Evolutionary conservation across 2,113 vertebrate species (phyloP), one percentile per base, ranked within the genome.

Genomic region (Tenrec ecaudatus): DNA sequence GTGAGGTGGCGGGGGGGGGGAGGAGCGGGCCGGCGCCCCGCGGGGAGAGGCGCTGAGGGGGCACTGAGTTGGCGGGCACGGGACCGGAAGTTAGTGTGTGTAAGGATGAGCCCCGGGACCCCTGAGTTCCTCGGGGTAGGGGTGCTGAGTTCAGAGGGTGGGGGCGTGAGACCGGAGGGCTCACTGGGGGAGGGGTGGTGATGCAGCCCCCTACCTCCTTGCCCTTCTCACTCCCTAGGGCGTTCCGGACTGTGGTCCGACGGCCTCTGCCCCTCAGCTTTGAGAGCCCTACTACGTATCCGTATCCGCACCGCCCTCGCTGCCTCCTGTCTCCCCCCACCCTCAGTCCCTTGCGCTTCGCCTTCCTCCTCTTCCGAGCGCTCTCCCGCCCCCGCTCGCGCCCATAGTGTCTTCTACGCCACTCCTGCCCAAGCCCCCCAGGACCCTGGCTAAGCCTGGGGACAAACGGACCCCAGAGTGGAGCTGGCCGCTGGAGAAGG

Each of bases 1-100:
- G 99, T 99, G 98, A 99, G 98, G 43, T 47, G 43, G 98, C 90
- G 38, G 47, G 19, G 3, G 38, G 38, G 23, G 6, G n/a, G n/a
- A n/a, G n/a, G n/a, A n/a, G 68, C 68, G 15, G 15, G 10, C 43
- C n/a, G 68, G 68, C 16, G 68, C n/a, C 68, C 68, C 14, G 31
- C 68, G 25, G 58, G 58, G 58, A 47, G 43, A 47, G 43, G 6
- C 43, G 43, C 43, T 47, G 5, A 47, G 43, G 43, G 43, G 43
- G 43, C 58, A 20, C 14, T 60, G 58, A 60, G 58, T 60, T 20
- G 14, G 58, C 3, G 58, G 58, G 7, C 58, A 47, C 43, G 43
- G 43, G 43, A 47, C 43, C 43, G 43, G 43, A 47, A 47, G 43
- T 47, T 47, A 47, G 43, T 47, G 43, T 5, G 43, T 5, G 43